Conservation (phyloP, 1,140 invertebrate species). For the Choristoneura fumiferana region DNA sequence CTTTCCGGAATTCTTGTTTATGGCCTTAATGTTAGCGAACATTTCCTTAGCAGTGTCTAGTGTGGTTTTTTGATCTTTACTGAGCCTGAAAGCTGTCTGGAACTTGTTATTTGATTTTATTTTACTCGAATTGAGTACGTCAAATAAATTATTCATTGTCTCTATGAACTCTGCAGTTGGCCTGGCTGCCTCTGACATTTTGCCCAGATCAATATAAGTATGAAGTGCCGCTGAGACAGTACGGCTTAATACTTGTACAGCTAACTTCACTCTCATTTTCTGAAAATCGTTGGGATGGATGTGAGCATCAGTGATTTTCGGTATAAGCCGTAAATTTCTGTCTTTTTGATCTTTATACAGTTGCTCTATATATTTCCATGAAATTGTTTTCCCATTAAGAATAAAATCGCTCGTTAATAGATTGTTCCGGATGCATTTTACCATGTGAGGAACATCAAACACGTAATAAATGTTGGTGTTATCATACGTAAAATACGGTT, state of each 20-base stretch:
- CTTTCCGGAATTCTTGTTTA: neutral
- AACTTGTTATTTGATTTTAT: slow-evolving; percentile 2
- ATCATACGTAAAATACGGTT: slow-evolving; percentile 31
- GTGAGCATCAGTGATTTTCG: slow-evolving; percentile 8
- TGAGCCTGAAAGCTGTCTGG: neutral
- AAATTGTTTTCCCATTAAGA: slow-evolving; percentile 19
- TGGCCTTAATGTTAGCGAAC: slow-evolving; percentile 13
- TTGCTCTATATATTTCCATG: slow-evolving; percentile 17
- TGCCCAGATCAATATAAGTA: slow-evolving; percentile 10
- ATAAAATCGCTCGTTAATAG: slow-evolving; percentile 29
- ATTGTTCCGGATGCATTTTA: slow-evolving; percentile 36
- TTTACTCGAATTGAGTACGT: slow-evolving; percentile 5
- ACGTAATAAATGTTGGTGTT: slow-evolving; percentile 31
- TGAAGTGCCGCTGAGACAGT: neutral
- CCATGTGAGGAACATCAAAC: slow-evolving; percentile 37
- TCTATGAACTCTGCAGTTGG: slow-evolving; percentile 1
- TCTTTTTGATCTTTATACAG: slow-evolving; percentile 9
- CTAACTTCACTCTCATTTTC: slow-evolving; percentile 8
- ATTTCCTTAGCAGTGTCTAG: slow-evolving; percentile 2
- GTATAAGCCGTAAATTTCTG: slow-evolving; percentile 2
- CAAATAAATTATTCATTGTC: slow-evolving; percentile 9
- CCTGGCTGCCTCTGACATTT: slow-evolving; percentile 4
- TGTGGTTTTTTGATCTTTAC: neutral
- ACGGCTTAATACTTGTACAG: neutral
- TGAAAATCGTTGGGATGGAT: slow-evolving; percentile 4